Evolutionary conservation across 2,888 invertebrate genomes (phyloP).

Genomic region (Chaitophorus viminalis): DNA sequence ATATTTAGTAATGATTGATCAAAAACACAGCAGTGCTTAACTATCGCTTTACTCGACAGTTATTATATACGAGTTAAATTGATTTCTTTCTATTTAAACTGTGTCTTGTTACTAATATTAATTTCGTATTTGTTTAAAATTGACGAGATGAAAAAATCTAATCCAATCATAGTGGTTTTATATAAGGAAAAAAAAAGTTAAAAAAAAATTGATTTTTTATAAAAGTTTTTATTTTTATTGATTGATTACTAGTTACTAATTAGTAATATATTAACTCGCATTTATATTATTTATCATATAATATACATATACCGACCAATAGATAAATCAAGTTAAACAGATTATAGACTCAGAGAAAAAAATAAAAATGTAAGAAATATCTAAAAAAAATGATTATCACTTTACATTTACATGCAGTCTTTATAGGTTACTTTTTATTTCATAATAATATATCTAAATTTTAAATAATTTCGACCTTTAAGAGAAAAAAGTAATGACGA

Average conservation of each 20-base stretch:
- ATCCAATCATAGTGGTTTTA: too few species aligned
- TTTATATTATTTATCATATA: too few species aligned
- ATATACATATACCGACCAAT: too few species aligned
- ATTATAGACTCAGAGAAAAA: neutral
- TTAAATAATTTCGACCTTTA: neutral
- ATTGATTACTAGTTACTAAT: too few species aligned
- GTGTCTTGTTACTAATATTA: neutral
- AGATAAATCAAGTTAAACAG: too few species aligned
- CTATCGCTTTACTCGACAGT: neutral
- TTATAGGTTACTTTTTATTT: neutral
- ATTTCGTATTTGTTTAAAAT: too few species aligned
- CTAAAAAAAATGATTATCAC: neutral
- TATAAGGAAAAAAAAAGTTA: too few species aligned
- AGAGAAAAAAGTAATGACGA: neutral
- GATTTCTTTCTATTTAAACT: neutral
- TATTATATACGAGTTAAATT: neutral
- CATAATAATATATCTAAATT: neutral
- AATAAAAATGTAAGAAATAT: neutral
- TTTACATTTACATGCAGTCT: too few species aligned
- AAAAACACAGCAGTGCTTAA: neutral
- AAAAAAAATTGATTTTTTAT: too few species aligned
- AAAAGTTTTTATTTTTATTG: too few species aligned
- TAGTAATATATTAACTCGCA: too few species aligned
- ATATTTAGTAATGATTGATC: neutral
- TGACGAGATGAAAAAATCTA: too few species aligned